phyloP scores from a whole-genome alignment of 2,888 invertebrate genomes.

The Himalopsyche anomala region DNA sequence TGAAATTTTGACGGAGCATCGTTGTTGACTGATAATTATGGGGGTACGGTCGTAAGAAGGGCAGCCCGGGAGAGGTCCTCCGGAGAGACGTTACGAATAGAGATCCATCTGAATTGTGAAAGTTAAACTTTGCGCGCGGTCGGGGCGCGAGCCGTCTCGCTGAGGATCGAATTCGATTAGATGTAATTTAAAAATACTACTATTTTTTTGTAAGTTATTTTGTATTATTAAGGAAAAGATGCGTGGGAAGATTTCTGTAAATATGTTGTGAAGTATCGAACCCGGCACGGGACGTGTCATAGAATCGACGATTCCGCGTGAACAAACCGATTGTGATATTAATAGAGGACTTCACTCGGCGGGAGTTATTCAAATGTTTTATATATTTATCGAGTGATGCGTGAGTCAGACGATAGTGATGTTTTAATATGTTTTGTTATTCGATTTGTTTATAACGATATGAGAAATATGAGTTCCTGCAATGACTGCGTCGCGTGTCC shows the following conservation, averaged over 20 bases:
- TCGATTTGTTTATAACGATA: conserved; percentile 75
- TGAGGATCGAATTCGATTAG: conserved; percentile 62
- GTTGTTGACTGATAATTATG: conserved; percentile 44
- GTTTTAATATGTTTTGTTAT: conserved; percentile 77
- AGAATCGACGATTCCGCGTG: conserved; percentile 61
- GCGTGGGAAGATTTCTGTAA: conserved; percentile 71
- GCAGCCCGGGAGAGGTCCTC: not conserved
- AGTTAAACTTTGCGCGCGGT: conserved; percentile 39
- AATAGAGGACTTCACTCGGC: conserved; percentile 63
- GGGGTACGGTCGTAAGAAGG: not conserved
- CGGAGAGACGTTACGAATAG: not conserved
- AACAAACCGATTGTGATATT: conserved; percentile 66
- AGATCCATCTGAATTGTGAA: conserved; percentile 40
- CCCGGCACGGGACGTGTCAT: conserved; percentile 77
- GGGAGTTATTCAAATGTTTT: conserved; percentile 67
- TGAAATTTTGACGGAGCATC: not conserved
- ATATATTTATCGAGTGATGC: conserved; percentile 70
- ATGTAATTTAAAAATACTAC: conserved; percentile 65
- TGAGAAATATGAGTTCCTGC: conserved; percentile 77
- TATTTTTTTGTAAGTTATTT: conserved; percentile 66
- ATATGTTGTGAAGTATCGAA: conserved; percentile 76
- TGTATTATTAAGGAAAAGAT: conserved; percentile 63
- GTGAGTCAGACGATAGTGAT: conserved; percentile 76
- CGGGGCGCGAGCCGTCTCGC: not conserved
- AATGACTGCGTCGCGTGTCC: conserved; percentile 69